Conservation (phyloP, 2,797 vertebrate genomes). For the Buceros bicornis region DNA sequence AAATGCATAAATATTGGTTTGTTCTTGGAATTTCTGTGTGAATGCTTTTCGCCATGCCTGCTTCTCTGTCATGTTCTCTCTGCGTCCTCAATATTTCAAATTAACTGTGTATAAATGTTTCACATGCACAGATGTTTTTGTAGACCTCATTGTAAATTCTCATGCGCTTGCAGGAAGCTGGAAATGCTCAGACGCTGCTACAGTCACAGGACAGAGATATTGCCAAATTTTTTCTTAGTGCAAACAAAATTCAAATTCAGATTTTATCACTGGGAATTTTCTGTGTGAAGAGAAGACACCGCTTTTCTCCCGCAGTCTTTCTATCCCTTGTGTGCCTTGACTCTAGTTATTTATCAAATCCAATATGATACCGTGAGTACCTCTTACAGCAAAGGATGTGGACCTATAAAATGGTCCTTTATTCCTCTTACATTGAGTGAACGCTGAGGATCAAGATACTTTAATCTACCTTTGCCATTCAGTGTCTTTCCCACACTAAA, state of each 20-base stretch:
- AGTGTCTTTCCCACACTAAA: background rate
- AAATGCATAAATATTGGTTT: background rate
- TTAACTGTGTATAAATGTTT: background rate
- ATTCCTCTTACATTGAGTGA: background rate
- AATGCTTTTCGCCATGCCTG: background rate
- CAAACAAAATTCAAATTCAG: background rate
- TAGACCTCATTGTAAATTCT: background rate
- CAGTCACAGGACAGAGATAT: background rate
- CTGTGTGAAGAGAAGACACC: background rate
- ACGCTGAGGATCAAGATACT: background rate
- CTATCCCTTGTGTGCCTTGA: background rate
- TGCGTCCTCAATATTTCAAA: background rate
- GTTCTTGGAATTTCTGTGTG: background rate
- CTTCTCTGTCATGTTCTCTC: background rate
- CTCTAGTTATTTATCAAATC: background rate
- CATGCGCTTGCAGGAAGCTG: background rate
- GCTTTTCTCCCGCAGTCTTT: background rate
- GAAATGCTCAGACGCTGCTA: background rate
- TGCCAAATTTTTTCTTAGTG: background rate
- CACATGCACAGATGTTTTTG: background rate
- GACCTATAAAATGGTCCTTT: background rate
- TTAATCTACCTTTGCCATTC: background rate
- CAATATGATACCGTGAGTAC: background rate
- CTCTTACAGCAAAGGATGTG: background rate
- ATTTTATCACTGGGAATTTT: background rate